Conservation (phyloP, 2,797 vertebrate species). For the Antrozous pallidus region DNA sequence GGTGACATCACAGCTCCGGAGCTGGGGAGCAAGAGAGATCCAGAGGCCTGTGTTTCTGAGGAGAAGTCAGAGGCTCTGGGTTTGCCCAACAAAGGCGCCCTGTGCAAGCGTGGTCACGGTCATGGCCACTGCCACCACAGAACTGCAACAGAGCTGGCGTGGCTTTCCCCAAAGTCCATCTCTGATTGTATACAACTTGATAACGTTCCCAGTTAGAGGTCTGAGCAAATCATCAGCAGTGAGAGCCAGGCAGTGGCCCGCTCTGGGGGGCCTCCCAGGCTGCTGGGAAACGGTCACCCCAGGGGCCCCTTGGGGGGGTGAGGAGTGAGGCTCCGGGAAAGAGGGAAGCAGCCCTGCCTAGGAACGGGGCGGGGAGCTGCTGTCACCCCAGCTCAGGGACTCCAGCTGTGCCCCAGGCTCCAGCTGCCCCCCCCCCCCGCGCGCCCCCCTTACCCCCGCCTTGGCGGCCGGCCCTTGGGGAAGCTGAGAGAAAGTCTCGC, state of each 20-base stretch:
- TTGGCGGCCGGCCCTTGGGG: conserved; percentile 58
- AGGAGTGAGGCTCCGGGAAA: background rate
- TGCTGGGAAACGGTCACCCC: background rate
- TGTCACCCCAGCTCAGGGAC: background rate
- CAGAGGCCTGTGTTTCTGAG: conserved; percentile 34
- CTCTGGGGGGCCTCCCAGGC: background rate
- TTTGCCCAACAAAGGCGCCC: conserved; percentile 55
- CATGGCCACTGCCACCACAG: background rate
- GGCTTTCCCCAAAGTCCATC: conserved; percentile 32
- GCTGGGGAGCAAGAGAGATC: background rate
- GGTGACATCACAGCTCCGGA: conserved; percentile 50
- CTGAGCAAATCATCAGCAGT: background rate
- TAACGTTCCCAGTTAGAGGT: conserved; percentile 47
- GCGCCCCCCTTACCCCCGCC: background rate
- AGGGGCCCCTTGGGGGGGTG: background rate
- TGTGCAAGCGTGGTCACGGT: conserved; percentile 20
- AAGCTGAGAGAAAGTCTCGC: conserved; percentile 73
- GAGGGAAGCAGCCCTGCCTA: background rate
- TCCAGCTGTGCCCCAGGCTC: conserved; percentile 43
- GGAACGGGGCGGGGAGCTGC: background rate
- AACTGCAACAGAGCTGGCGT: conserved; percentile 25
- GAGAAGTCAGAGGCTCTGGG: conserved; percentile 28
- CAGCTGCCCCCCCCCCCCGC: background rate
- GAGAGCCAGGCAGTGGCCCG: background rate
- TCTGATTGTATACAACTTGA: conserved; percentile 49